Evolutionary conservation across 2,797 vertebrate genomes (phyloP), one percentile per base, ranked within the genome.

Genomic region (Pseudomugil gertrudae): DNA sequence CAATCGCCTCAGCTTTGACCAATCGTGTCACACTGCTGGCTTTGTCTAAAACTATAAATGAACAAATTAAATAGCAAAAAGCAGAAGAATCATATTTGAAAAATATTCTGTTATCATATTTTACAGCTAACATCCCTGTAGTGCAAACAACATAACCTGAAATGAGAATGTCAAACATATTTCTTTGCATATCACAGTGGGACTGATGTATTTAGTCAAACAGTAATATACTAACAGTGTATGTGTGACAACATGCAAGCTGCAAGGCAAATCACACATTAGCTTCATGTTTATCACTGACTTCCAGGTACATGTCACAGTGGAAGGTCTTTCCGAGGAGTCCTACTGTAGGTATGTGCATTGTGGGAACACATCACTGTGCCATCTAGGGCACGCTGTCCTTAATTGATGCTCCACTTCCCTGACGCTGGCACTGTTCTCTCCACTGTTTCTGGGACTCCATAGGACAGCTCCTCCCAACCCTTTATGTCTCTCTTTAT

Each of bases 331-430:
- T 63, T 58, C 4, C 15, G 36, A 78, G 52, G 32, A 53, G 58
- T 51, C 24, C 57, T 50, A 9, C 7, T 48, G 45, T 13, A 69
- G 55, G 56, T 47, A 23, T 77, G 64, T 90, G 84, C 86, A 85
- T 87, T 88, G 87, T 85, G 87, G 87, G 87, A 87, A 83, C 63
- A 32, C n/a, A n/a, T 85, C 57, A 72, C 78, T 32, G 74, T 87
- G 76, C 74, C 87, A 85, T 88, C 77, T 84, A 92, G 93, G 91
- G 78, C 90, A 89, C 57, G 80, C 80, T 91, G 91, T 80, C 89
- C 91, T 93, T 93, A 93, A 94, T 94, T 93, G 91, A 90, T 93
- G 91, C 84, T 93, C 93, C 54, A 93, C 81, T 94, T 94, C 87
- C 85, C 81, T 67, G 78, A 84, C 85, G 80, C 84, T 92, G 88